A percentile compares a stretch with the other conserved stretches of the same genome.
Conservation (phyloP, 2,797 vertebrate species). For the Echiichthys vipera region DNA sequence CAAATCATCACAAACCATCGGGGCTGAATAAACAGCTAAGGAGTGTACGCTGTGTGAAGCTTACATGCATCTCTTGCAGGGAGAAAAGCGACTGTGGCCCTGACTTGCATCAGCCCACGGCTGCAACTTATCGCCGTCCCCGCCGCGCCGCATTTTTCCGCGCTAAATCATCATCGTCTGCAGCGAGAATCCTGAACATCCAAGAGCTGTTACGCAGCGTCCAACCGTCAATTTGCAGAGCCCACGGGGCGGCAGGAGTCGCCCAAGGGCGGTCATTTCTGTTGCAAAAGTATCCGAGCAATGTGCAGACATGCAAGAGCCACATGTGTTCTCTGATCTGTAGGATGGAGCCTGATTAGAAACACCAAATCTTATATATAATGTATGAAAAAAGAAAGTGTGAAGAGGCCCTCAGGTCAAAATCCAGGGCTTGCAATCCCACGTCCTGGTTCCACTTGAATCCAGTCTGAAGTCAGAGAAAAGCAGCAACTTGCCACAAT, state of each 20-base stretch:
- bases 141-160: constrained; percentile 33
- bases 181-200: constrained; percentile 45
- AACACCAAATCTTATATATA: constrained; percentile 27
- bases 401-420: constrained; percentile 51
- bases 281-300: constrained; percentile 41
- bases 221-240: constrained; percentile 44
- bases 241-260: constrained; percentile 22
- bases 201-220: constrained; percentile 42
- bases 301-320: constrained; percentile 59
- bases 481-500: constrained; percentile 80
- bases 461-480: constrained; percentile 56
- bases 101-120: constrained; percentile 25
- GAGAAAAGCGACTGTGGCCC: constrained; percentile 47
- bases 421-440: constrained; percentile 48
- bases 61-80: constrained; percentile 71
- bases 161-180: constrained; percentile 55
- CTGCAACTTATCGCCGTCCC: constrained; percentile 38
- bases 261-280: constrained; percentile 26
- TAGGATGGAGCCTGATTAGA: constrained; percentile 9
- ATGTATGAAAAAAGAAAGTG: constrained; percentile 34
- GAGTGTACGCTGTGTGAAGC: constrained; percentile 57
- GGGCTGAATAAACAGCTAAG: constrained; percentile 41
- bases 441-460: constrained; percentile 28
- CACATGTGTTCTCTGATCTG: constrained; percentile 41
- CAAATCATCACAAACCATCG: constrained; percentile 54